Base-by-base conservation (phyloP, 1,140 invertebrate species). In the Drosophila persimilis region DNA sequence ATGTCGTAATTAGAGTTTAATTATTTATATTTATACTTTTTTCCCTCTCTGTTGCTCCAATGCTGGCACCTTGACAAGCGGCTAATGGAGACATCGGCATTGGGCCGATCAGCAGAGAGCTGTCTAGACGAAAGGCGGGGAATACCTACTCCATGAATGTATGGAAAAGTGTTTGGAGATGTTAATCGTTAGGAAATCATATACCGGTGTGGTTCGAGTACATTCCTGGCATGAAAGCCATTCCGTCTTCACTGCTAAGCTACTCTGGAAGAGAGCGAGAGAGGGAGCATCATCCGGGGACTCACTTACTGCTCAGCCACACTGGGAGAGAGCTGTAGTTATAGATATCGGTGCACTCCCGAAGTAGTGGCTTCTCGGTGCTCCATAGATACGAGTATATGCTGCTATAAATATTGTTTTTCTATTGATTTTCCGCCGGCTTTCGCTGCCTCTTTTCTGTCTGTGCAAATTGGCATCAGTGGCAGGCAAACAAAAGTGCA, bases 121-220 rank as follows among this genome's bases (percentile, higher is more conserved):
- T 67, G 65, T 69, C 65, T 69, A 69, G 65, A 69, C 65, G 35
- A 45, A 9, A 35, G 65, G 62, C 51, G 65, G 55, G 62, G 50
- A 55, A 31, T 47, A 31, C 2, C 3, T 35, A 1, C 8, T 52
- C 26, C 15, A 41, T 54, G 65, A 67, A 29, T 66, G 29, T 7
- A 31, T 44, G 17, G 55, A 69, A 56, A 3, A 11, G 7, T 7
- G 6, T 2, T 29, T 29, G 7, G 7, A 29, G 29, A 29, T 26
- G 26, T 26, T 5, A 26, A 9, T 8, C 17, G 17, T 31, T 31
- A 2, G 29, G 7, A 31, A 31, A 2, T 2, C 20, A 20, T 20
- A 20, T 20, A 20, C 1, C 20, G 20, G 1, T 20, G 29, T 29
- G 6, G 6, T 29, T 8, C 29, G 29, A 26, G 6, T 26, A 6